Conservation (phyloP, 2,797 vertebrate species). For the Cynodonichthys magdalenae region DNA sequence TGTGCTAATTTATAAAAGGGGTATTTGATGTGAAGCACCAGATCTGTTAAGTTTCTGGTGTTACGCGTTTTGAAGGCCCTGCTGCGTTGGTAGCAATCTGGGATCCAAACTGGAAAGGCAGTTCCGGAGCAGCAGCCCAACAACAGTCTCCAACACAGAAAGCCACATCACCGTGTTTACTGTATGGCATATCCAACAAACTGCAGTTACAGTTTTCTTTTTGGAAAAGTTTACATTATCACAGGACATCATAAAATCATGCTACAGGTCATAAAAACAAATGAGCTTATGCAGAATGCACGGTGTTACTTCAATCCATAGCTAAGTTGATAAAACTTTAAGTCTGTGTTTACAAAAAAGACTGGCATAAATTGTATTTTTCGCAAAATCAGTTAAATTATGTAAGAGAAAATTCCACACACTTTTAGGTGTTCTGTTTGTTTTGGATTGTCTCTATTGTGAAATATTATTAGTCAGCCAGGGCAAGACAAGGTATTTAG, state of each 20-base stretch:
- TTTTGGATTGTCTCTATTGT: slow-evolving; percentile 24
- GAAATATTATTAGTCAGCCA: slow-evolving; percentile 48
- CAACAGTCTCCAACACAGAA: slow-evolving; percentile 8
- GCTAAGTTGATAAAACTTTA: background rate
- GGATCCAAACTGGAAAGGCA: slow-evolving; percentile 28
- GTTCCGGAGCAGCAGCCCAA: slow-evolving; percentile 22
- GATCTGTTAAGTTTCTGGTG: background rate
- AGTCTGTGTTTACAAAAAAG: background rate
- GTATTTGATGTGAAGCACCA: background rate
- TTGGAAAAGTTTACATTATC: background rate
- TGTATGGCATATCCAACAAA: background rate
- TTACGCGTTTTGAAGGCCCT: slow-evolving; percentile 31
- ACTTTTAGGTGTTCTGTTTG: slow-evolving; percentile 32
- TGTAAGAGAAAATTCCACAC: slow-evolving; percentile 10
- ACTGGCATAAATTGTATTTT: background rate
- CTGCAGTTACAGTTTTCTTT: no score
- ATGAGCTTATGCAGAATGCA: background rate
- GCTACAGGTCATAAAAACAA: background rate
- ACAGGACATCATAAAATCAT: background rate
- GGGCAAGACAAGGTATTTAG: slow-evolving; percentile 38
- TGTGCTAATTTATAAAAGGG: background rate
- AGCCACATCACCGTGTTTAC: slow-evolving; percentile 8
- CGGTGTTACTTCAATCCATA: background rate
- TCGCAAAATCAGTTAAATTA: slow-evolving; percentile 5
- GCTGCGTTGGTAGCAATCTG: slow-evolving; percentile 29